Percentiles rank a stretch among this genome's conserved stretches.
phyloP scores from a whole-genome alignment of 2,888 invertebrate genomes.

The Ellobium chinense region DNA sequence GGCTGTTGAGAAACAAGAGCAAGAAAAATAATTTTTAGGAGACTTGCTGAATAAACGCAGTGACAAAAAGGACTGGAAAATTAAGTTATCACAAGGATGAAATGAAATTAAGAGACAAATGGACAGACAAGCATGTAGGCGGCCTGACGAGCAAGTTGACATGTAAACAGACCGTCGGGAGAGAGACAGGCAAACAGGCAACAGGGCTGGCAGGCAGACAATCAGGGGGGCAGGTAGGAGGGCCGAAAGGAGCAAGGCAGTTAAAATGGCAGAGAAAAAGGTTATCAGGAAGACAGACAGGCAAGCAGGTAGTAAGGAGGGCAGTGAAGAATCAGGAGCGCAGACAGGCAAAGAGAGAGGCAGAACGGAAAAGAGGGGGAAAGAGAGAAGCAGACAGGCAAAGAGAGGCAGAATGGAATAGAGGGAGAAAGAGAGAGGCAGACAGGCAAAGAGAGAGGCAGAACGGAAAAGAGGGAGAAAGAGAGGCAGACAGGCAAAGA shows the following conservation, averaged over 20 bases:
- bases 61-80: no score
- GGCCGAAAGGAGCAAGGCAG: no score
- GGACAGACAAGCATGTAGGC: neutral
- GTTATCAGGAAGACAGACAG: no score
- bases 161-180: neutral
- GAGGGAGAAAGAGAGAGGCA: neutral
- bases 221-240: no score
- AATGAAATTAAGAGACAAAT: neutral
- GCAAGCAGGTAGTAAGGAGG: no score
- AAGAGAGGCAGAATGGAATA: neutral
- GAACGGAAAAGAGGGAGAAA: constrained; percentile 5
- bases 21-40: no score
- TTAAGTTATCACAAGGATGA: no score
- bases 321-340: no score
- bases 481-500: constrained; percentile 13
- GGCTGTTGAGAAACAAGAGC: no score
- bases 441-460: neutral
- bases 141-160: neutral
- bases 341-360: no score
- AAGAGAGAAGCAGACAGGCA: neutral
- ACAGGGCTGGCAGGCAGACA: neutral
- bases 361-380: neutral
- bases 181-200: neutral
- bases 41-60: no score
- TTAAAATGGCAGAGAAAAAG: no score